Evolutionary conservation across 2,113 vertebrate genomes (phyloP).

Genomic region (Xiphorhynchus elegans): DNA sequence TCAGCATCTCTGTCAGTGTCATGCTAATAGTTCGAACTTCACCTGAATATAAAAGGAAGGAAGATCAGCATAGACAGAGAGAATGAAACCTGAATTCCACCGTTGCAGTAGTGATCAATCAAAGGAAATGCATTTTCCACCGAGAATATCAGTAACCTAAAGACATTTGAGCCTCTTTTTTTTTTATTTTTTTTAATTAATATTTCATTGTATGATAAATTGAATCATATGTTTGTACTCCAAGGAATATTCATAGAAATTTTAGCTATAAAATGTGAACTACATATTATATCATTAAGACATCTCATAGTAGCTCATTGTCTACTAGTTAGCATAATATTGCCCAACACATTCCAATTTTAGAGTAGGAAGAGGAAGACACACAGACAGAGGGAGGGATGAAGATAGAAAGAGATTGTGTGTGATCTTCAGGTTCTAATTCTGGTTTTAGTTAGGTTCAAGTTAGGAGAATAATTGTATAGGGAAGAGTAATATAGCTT

Average conservation of each 20-base stretch:
- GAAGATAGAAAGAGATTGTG: background rate
- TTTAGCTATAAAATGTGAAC: background rate
- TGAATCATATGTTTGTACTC: background rate
- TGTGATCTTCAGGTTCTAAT: background rate
- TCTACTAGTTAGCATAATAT: background rate
- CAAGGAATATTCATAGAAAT: background rate
- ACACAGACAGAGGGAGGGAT: too few relatives aligned
- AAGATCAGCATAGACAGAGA: background rate
- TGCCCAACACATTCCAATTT: background rate
- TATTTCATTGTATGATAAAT: background rate
- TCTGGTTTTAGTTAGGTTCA: background rate
- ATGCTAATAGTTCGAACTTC: conserved; percentile 39
- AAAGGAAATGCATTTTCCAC: background rate
- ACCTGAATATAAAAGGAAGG: background rate
- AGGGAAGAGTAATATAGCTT: background rate
- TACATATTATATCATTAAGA: background rate
- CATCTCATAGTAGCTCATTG: background rate
- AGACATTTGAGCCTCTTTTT: background rate
- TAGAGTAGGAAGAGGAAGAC: background rate
- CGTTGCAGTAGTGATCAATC: background rate
- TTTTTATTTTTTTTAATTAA: background rate
- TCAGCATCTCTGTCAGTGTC: conserved; percentile 58
- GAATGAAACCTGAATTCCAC: background rate
- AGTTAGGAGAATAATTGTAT: background rate
- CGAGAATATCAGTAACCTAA: background rate